Percentiles rank a stretch among this genome's conserved stretches.
Conservation (phyloP, 1,140 invertebrate species). For the Heliconius eleuchia region DNA sequence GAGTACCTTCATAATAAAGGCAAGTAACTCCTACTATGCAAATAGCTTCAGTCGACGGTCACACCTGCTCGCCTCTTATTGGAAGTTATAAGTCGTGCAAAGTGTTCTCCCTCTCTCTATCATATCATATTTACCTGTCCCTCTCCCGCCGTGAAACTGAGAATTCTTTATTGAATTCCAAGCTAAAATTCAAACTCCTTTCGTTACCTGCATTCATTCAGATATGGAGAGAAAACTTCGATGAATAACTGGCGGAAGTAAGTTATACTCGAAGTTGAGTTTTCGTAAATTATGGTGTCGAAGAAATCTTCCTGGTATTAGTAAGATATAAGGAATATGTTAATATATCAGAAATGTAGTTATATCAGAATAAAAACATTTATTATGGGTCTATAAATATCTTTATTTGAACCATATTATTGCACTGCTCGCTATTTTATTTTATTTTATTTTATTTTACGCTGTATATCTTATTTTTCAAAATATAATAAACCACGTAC, state of each 20-base stretch:
- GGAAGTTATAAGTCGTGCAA: slow-evolving; percentile 77
- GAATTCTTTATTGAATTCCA: slow-evolving; percentile 43
- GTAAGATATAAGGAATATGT: neutral
- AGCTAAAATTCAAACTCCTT: slow-evolving; percentile 32
- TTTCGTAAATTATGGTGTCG: slow-evolving; percentile 39
- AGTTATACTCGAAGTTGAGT: slow-evolving; percentile 37
- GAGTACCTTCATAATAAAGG: slow-evolving; percentile 39
- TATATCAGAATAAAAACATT: too few relatives aligned
- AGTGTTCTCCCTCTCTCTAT: slow-evolving; percentile 47
- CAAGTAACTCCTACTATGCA: slow-evolving; percentile 59
- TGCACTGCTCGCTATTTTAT: too few relatives aligned
- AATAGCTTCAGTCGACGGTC: slow-evolving; percentile 64
- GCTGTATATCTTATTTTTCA: too few relatives aligned
- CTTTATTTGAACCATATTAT: too few relatives aligned
- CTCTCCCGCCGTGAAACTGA: slow-evolving; percentile 34
- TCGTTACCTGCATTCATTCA: slow-evolving; percentile 34
- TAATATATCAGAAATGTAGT: too few relatives aligned
- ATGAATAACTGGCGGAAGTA: slow-evolving; percentile 38
- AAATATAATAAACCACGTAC: too few relatives aligned
- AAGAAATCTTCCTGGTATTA: slow-evolving; percentile 33
- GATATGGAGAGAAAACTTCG: slow-evolving; percentile 34
- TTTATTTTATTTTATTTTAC: too few relatives aligned
- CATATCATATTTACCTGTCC: slow-evolving; percentile 33
- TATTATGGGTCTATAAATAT: too few relatives aligned
- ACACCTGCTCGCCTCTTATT: slow-evolving; percentile 75